Percentiles rank a stretch among this genome's conserved stretches.
Evolutionary conservation across 2,797 vertebrate species (phyloP).

Genomic region (Sparus aurata): DNA sequence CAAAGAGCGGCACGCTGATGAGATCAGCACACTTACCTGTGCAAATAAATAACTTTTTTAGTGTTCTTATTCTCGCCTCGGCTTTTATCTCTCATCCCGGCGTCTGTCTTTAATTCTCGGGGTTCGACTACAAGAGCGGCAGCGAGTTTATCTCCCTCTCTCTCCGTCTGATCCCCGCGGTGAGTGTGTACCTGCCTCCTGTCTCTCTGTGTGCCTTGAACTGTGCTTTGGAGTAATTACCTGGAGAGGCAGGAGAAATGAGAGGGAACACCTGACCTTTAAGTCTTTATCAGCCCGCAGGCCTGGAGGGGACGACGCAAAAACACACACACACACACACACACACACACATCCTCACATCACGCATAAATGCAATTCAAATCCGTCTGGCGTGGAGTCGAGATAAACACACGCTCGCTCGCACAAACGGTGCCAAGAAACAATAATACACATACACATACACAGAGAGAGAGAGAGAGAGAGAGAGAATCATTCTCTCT

Average conservation of each 20-base stretch:
- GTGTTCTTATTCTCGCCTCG: conserved; percentile 6
- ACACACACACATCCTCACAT: conserved; percentile 5
- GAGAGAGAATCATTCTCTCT: conserved; percentile 25
- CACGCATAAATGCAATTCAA: conserved; percentile 44
- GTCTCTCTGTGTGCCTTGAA: conserved; percentile 69
- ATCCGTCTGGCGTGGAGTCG: conserved; percentile 24
- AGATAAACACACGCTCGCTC: conserved; percentile 31
- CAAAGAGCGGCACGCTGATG: conserved; percentile 3
- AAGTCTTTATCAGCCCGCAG: conserved; percentile 68
- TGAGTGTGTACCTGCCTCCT: conserved; percentile 62
- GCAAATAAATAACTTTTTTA: conserved; percentile 9
- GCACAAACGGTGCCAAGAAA: conserved; percentile 31
- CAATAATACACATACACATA: conserved; percentile 23
- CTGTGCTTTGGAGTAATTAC: conserved; percentile 78
- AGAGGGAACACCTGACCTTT: conserved; percentile 79
- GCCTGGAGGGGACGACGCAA: conserved; percentile 42
- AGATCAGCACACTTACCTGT: not conserved
- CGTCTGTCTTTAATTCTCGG: conserved; percentile 66
- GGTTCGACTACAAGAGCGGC: conserved; percentile 53
- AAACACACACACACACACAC: conserved; percentile 26
- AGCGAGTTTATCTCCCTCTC: conserved; percentile 62
- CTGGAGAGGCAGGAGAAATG: conserved; percentile 68
- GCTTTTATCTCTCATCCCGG: conserved; percentile 55
- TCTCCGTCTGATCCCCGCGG: conserved; percentile 55
- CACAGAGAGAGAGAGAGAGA: not conserved